phyloP scores from a whole-genome alignment of 2,888 invertebrate genomes.

The Scaptomyza flava region DNA sequence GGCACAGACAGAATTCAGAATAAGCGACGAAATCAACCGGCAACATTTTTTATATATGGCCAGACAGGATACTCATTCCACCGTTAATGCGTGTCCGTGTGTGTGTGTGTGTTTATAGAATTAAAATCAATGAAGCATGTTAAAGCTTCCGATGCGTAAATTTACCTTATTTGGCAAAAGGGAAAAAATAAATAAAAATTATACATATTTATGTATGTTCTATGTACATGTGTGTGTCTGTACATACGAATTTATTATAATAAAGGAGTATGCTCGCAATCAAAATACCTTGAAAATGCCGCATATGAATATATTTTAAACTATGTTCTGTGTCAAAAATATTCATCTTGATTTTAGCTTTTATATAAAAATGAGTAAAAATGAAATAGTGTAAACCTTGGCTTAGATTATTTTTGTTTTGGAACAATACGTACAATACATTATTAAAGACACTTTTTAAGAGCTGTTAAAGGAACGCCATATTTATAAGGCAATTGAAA shows the following conservation, averaged over 20 bases:
- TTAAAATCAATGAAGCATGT: conserved; percentile 75
- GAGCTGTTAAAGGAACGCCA: no score
- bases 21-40: conserved; percentile 52
- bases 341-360: no score
- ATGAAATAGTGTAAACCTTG: no score
- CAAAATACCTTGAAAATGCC: neutral
- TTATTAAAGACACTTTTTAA: no score
- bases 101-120: conserved; percentile 30
- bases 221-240: conserved; percentile 19
- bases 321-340: neutral
- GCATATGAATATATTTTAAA: neutral
- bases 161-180: conserved; percentile 41
- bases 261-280: neutral
- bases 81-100: neutral
- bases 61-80: conserved; percentile 20
- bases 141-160: conserved; percentile 67
- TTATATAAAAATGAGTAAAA: no score
- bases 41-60: conserved; percentile 43
- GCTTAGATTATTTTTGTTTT: no score
- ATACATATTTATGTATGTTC: conserved; percentile 18
- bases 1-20: conserved; percentile 48
- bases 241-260: neutral
- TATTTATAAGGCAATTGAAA: no score
- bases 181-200: conserved; percentile 38
- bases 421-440: no score